Conservation (phyloP, 2,113 vertebrate genomes). For the Phoenicopterus ruber region DNA sequence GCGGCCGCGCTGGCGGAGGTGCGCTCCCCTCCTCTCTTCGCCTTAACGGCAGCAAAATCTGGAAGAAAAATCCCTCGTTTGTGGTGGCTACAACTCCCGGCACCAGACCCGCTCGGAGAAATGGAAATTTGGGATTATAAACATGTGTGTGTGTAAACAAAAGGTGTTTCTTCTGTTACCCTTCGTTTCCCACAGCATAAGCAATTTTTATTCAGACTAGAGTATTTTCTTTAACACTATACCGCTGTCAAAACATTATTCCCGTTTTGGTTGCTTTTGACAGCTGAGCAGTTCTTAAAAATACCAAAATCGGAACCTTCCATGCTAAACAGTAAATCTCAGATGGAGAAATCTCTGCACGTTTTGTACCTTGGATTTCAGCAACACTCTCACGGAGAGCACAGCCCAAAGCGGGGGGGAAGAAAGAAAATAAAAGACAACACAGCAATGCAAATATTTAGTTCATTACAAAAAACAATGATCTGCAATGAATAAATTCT, state of each 20-base stretch:
- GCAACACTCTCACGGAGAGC: background rate
- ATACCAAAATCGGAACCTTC: conserved; percentile 81
- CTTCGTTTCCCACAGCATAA: conserved; percentile 78
- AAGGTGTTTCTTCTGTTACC: conserved; percentile 80
- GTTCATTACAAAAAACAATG: background rate
- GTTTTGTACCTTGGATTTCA: conserved; percentile 53
- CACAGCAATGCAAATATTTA: conserved; percentile 5
- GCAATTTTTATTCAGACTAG: conserved; percentile 80
- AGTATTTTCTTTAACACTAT: conserved; percentile 81
- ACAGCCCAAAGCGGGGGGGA: background rate
- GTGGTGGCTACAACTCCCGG: conserved; percentile 59
- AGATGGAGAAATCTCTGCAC: conserved; percentile 67
- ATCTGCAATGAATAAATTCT: background rate
- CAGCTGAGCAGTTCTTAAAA: conserved; percentile 84
- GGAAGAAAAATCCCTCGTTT: conserved; percentile 69
- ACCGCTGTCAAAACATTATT: conserved; percentile 83
- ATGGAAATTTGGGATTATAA: conserved; percentile 74
- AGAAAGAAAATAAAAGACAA: background rate
- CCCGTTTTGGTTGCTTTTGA: conserved; percentile 81
- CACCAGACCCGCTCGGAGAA: conserved; percentile 66
- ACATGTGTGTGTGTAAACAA: conserved; percentile 77
- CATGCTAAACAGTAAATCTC: conserved; percentile 76
- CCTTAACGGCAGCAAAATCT: conserved; percentile 23
- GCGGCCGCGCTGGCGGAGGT: background rate
- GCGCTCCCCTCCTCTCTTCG: conserved; percentile 22